Evolutionary conservation across 2,113 vertebrate species (phyloP), one percentile per base, ranked within the genome.

Genomic region (Colius striatus): DNA sequence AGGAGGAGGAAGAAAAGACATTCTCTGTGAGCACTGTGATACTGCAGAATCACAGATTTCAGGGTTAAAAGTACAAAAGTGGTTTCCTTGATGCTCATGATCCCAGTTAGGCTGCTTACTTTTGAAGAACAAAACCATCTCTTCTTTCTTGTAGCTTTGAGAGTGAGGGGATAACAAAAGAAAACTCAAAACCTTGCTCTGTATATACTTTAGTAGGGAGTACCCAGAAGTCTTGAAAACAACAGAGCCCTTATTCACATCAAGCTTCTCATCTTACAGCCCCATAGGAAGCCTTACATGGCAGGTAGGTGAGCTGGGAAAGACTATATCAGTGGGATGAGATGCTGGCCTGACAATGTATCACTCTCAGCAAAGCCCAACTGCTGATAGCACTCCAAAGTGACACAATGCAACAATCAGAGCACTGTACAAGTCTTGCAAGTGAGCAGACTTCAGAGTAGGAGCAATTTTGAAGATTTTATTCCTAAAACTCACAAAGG

Each of bases 221-320:
- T 41, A 32, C 57, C 5, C 50, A 67, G 30, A 66, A 55, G 13
- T 6, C 48, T 47, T 60, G 13, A 19, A 82, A 86, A 43, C 11
- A 83, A 38, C 25, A n/a, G 6, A 61, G 21, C n/a, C 34, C 13
- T 23, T 20, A 43, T 63, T 58, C 32, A 29, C 21, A 71, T 17
- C 41, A 63, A n/a, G 27, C 36, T 85, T 81, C 12, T 51, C 48
- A 71, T 5, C 21, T 48, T 16, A 22, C 5, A 50, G 7, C 5
- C 9, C 34, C 2, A 0, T 2, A 12, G 3, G 47, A 68, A 51
- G 15, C 16, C 19, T 78, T 34, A 19, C 36, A 5, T 2, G 10
- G n/a, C 36, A 67, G 4, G 20, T 7, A 57, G 20, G 41, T 8
- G 54, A 45, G 20, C 50, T 74, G 51, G 55, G 65, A 84, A 84